phyloP scores from a whole-genome alignment of 2,797 vertebrate species.

The Acridotheres tristis region DNA sequence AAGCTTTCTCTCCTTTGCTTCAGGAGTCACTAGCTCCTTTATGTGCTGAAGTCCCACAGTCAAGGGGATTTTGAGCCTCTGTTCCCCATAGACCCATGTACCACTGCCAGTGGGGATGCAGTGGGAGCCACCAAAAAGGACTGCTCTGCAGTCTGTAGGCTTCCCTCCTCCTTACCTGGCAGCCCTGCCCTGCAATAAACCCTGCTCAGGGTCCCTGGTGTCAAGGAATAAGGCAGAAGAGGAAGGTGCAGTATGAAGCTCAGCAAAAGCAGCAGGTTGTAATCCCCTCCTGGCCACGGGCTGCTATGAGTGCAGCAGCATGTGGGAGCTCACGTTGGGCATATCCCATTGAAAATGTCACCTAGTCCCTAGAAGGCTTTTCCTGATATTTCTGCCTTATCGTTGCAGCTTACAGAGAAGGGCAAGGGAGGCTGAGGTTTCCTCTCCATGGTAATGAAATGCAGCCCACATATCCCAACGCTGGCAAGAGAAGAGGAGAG shows the following conservation, averaged over 20 bases:
- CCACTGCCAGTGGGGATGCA: background rate
- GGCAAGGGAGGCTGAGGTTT: background rate
- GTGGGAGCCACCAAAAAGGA: background rate
- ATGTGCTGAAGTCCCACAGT: background rate
- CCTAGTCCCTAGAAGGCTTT: background rate
- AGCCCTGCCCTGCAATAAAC: background rate
- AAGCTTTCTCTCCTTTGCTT: background rate
- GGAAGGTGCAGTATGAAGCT: background rate
- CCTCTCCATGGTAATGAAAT: conserved; percentile 59
- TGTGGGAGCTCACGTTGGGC: background rate
- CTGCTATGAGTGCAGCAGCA: fast-evolving
- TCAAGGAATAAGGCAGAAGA: background rate
- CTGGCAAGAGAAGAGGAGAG: conserved; percentile 62
- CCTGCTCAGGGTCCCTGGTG: background rate
- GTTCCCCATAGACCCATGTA: background rate
- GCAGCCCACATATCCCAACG: conserved; percentile 51
- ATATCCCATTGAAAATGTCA: background rate
- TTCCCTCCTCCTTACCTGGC: background rate
- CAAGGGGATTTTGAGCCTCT: background rate
- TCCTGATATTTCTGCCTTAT: background rate
- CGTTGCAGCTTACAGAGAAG: background rate
- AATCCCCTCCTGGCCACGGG: background rate
- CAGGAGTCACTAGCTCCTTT: background rate
- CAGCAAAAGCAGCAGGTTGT: background rate
- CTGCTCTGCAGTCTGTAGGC: background rate